Evolutionary conservation across 2,888 invertebrate species (phyloP).

Genomic region (Torymus auratus): DNA sequence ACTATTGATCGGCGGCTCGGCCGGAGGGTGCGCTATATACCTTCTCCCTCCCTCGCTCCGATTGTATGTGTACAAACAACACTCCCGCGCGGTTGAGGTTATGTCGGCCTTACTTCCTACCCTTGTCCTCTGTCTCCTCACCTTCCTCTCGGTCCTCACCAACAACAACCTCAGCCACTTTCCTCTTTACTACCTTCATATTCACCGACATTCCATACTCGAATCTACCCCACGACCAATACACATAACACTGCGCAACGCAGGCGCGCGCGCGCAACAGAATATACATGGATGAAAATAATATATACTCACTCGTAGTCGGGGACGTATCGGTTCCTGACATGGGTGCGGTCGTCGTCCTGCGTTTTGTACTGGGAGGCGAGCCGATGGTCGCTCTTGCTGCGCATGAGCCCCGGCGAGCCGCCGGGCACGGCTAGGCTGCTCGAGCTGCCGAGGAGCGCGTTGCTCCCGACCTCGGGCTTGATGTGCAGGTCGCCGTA

Average conservation of each 20-base stretch:
- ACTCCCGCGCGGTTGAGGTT: constrained; percentile 15
- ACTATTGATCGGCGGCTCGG: constrained; percentile 28
- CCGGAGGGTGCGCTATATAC: too few species aligned
- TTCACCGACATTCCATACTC: background rate
- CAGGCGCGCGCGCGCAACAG: too few species aligned
- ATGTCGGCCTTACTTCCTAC: constrained; percentile 12
- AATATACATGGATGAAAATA: background rate
- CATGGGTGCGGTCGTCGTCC: constrained; percentile 80
- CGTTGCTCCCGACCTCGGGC: constrained; percentile 77
- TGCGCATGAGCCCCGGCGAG: constrained; percentile 88
- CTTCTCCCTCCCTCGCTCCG: too few species aligned
- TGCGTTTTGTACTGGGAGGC: constrained; percentile 93
- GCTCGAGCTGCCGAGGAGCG: constrained; percentile 74
- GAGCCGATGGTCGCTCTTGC: constrained; percentile 94
- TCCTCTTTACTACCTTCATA: too few species aligned
- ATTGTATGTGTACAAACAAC: too few species aligned
- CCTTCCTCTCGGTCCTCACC: too few species aligned
- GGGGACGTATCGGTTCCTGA: constrained; percentile 74
- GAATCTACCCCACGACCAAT: background rate
- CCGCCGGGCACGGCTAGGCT: constrained; percentile 81
- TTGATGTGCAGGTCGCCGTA: constrained; percentile 93
- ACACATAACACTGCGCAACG: too few species aligned
- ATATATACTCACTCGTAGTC: constrained; percentile 75
- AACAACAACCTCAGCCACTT: too few species aligned
- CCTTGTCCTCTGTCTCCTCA: too few species aligned